Base-by-base conservation (phyloP, 2,113 vertebrate species). In the Stictonetta naevosa region DNA sequence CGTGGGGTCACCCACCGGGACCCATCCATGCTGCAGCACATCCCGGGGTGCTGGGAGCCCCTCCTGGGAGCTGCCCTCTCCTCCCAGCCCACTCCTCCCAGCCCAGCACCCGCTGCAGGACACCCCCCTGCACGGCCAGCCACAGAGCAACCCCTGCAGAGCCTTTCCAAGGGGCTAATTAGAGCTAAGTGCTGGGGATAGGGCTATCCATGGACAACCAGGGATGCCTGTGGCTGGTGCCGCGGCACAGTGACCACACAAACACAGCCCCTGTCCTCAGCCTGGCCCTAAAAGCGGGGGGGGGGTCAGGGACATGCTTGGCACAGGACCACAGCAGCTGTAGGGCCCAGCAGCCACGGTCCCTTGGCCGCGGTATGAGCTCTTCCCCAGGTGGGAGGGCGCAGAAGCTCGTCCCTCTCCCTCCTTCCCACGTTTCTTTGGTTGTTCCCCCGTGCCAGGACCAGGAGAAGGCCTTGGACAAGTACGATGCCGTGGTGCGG, bases 401-500 rank as follows among this genome's bases (percentile, higher is more conserved):
- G 10, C 14, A 7, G 74, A 14, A 82, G 15, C 33, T 50, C 0
- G 0, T 58, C 28, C 22, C 33, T 38, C 10, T 18, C 15, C n/a
- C 38, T 48, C 48, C 11, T 76, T 40, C 15, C 29, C 23, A 4
- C 0, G 0, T 71, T 82, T 73, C 21, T 62, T 34, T 44, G 4
- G 3, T 73, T 1, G 4, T 67, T 26, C 1, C 25, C 33, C 38
- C 48, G 33, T 10, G 28, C 13, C 91, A 99, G 99, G 99, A 99
- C 94, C 99, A 99, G 96, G 96, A 99, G 55, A 99, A 99, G 92
- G 99, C 99, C 20, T 93, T 99, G 98, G 98, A 99, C 44, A 98
- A 98, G 97, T 99, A 99, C 3, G 98, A 99, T 26, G 98, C 98
- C 0, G 98, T 99, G 42, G 98, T 99, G 73, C 97, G 93, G 73